Base-by-base conservation (phyloP, 2,888 invertebrate genomes). In the Heliconius ismenius region DNA sequence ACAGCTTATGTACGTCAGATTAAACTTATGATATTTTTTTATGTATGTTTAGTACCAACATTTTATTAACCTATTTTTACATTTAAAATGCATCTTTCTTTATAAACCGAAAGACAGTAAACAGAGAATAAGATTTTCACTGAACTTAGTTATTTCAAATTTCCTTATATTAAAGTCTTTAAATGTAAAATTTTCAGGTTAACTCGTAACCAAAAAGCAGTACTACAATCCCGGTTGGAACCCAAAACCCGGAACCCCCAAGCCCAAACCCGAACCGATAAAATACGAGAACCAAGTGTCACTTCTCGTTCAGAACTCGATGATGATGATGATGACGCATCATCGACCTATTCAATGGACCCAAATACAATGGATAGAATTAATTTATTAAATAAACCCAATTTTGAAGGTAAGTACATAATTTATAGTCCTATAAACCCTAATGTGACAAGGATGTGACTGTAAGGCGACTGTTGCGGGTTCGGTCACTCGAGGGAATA, bases 351-450 rank as follows among this genome's bases (percentile, higher is more conserved):
- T 7, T 87, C 89, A 76, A 11, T 49, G 0, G 90, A 90, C 43
- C 86, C 91, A 0, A 91, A 91, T 28, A 85, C 89, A 2, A 89
- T 95, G 0, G 95, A 95, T 81, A 90, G 95, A 24, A 92, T 95
- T 81, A 87, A 87, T 60, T 82, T 95, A 32, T 83, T 95, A 28
- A 93, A 93, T 79, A 95, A 92, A 79, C 83, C 87, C 3, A 90
- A 92, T 39, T 95, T 94, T 85, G 89, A 94, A 85, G 95, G 95
- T 95, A 86, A 79, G 36, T 39, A 2, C 10, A 58, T 9, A 21
- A 49, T 18, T 49, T 49, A 49, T 18, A 49, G 18, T 49, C 43
- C 15, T 49, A 49, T 18, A 18, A 32, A 32, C 32, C 32, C 7
- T 32, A 32, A 32, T 32, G 32, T 32, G 7, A 7, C 32, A 32